Evolutionary conservation across 53 echinoderm and acorn worm species (phyloP).

Genomic region (Apostichopus leukothele): DNA sequence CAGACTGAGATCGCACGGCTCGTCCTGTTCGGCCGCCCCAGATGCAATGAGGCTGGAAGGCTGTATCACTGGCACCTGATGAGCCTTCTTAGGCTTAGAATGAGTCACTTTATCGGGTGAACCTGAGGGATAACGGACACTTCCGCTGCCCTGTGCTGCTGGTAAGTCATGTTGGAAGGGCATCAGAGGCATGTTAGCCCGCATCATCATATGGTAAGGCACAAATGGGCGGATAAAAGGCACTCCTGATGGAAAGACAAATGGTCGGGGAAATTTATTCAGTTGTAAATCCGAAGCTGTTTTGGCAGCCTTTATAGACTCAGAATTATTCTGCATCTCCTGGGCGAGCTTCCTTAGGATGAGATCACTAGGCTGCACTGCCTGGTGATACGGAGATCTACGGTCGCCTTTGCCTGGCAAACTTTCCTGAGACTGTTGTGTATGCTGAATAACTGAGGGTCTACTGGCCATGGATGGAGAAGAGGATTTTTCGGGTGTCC

Average conservation of each 20-base stretch:
- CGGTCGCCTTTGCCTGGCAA: not conserved
- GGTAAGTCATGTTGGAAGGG: slow-evolving; percentile 23
- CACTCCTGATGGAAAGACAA: slow-evolving; percentile 39
- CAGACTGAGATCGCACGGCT: slow-evolving; percentile 92
- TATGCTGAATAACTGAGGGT: slow-evolving; percentile 96
- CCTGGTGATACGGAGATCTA: slow-evolving; percentile 18
- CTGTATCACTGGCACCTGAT: slow-evolving; percentile 48
- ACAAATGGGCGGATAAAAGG: slow-evolving; percentile 44
- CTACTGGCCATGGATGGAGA: slow-evolving; percentile 33
- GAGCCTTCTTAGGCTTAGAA: not conserved
- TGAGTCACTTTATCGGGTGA: not conserved
- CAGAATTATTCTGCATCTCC: slow-evolving; percentile 41
- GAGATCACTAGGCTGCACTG: slow-evolving; percentile 79
- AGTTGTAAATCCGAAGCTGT: not conserved
- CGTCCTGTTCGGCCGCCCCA: slow-evolving; percentile 71
- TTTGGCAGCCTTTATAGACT: slow-evolving; percentile 22
- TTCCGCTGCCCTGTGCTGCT: not conserved
- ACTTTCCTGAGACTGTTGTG: slow-evolving; percentile 55
- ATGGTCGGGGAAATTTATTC: slow-evolving; percentile 23
- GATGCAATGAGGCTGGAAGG: not conserved
- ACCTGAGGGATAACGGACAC: slow-evolving; percentile 20
- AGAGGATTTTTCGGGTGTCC: not conserved
- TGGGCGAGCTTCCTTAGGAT: slow-evolving; percentile 69
- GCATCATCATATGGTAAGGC: slow-evolving; percentile 32
- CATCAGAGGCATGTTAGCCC: slow-evolving; percentile 25